phyloP scores from a whole-genome alignment of 2,888 invertebrate species.

The Dioctria linearis region DNA sequence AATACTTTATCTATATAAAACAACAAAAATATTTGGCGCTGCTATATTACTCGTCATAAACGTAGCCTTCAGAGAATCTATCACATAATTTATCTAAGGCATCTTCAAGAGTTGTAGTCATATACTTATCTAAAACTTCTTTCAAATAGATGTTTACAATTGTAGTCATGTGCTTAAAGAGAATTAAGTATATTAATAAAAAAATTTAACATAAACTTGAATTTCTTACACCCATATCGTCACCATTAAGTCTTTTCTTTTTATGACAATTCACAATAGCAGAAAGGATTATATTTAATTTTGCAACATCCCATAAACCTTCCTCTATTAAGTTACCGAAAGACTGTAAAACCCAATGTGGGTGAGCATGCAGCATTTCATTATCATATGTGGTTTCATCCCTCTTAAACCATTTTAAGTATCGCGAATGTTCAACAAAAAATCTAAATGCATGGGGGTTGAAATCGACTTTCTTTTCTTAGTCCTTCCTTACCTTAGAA shows the following conservation, averaged over 20 bases:
- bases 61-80: conserved; percentile 3
- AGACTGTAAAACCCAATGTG: conserved; percentile 38
- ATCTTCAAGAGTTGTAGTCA: conserved; percentile 46
- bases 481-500: conserved; percentile 22
- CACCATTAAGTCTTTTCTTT: conserved; percentile 7
- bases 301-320: conserved; percentile 29
- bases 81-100: conserved; percentile 68
- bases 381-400: neutral
- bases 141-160: conserved; percentile 46
- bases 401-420: conserved; percentile 40
- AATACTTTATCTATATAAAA: no score
- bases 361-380: conserved; percentile 51
- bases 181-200: neutral
- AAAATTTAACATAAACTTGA: neutral
- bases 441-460: conserved; percentile 17
- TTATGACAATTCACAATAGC: conserved; percentile 32
- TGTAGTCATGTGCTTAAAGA: conserved; percentile 32
- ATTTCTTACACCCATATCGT: conserved; percentile 44
- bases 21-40: no score
- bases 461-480: neutral
- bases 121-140: conserved; percentile 40
- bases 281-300: conserved; percentile 35
- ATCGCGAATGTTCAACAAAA: conserved; percentile 42
- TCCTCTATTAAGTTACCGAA: conserved; percentile 50
- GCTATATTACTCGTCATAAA: neutral